Evolutionary conservation across 1,140 invertebrate genomes (phyloP), one percentile per base, ranked within the genome.

Genomic region (Mycetomoellerius zeteki): DNA sequence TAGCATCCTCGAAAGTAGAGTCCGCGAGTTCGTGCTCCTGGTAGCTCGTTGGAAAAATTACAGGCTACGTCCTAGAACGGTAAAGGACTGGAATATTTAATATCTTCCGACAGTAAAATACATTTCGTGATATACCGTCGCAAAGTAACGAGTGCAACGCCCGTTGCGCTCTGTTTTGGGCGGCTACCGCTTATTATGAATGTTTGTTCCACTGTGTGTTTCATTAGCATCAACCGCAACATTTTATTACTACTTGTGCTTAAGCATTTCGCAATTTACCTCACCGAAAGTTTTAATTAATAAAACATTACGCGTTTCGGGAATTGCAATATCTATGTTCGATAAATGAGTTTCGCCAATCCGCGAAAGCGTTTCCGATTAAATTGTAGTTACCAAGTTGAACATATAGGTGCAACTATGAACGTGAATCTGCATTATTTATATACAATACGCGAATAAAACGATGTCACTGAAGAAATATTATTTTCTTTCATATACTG

Each of bases 151-250:
- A 82, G 37, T 60, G 19, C 27, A 75, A 84, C 27, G 80, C 19
- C 80, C 80, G 69, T 47, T 62, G n/a, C 27, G 37, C 80, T 73
- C 69, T 60, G 54, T 84, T 84, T 84, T 84, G 37, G 69, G 54
- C 37, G 54, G 80, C 69, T 19, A 75, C 64, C 65, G 50, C 65
- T 84, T 60, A 84, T 84, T 84, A 75, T 50, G 27, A 75, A 84
- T 84, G 80, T 62, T 84, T 56, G 19, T 50, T 84, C 80, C 69
- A 75, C 69, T 75, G 69, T 33, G 80, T 60, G 80, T 84, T 84
- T 84, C 80, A 84, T 84, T 84, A 84, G 80, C 80, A 84, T 84
- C 54, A 84, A 75, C 80, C 80, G 80, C 80, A 84, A 84, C 69
- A 43, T 84, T 84, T 84, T 84, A 84, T 75, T 84, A 75, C 67